These are phyloP conservation scores for Myopa tessellatipennis DNA, from an alignment of 2,888 invertebrate species.

Conservation along the genomic window DNA sequence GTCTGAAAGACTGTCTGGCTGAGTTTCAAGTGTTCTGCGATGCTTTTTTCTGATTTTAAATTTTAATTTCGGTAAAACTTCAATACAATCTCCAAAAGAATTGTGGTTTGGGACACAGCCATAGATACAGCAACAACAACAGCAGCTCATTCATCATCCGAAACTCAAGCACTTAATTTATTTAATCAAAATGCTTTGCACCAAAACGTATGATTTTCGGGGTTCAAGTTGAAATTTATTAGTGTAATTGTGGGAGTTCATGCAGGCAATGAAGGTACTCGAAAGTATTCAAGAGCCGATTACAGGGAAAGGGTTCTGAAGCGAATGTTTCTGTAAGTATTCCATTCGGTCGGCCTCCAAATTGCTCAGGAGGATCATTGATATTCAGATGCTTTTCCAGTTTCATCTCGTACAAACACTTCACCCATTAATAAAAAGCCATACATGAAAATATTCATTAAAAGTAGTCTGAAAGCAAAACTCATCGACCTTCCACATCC, in stretches of 20 bases:
- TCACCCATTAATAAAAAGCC: not conserved
- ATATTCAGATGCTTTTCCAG: no score
- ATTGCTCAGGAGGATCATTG: no score
- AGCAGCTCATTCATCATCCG: not conserved
- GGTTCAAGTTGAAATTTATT: constrained; percentile 29
- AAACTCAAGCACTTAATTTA: constrained; percentile 28
- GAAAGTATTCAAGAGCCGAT: no score
- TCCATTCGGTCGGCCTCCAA: no score
- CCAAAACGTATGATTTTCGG: not conserved
- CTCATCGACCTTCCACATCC: not conserved
- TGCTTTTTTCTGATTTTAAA: constrained; percentile 5
- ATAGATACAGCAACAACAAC: not conserved
- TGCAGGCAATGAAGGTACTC: no score
- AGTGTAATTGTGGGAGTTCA: constrained; percentile 9
- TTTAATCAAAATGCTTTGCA: constrained; percentile 28
- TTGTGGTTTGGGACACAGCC: not conserved
- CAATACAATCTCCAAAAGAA: not conserved
- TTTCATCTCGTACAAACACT: no score
- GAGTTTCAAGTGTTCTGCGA: constrained; percentile 19
- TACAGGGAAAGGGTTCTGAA: no score
- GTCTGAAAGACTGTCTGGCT: constrained; percentile 20
- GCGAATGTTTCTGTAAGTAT: no score
- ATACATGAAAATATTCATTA: not conserved
- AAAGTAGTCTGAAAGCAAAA: not conserved
- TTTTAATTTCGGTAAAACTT: not conserved